Percentiles rank a stretch among this genome's conserved stretches.
phyloP scores from a whole-genome alignment of 1,140 invertebrate species.

The Wiebesia pumilae region DNA sequence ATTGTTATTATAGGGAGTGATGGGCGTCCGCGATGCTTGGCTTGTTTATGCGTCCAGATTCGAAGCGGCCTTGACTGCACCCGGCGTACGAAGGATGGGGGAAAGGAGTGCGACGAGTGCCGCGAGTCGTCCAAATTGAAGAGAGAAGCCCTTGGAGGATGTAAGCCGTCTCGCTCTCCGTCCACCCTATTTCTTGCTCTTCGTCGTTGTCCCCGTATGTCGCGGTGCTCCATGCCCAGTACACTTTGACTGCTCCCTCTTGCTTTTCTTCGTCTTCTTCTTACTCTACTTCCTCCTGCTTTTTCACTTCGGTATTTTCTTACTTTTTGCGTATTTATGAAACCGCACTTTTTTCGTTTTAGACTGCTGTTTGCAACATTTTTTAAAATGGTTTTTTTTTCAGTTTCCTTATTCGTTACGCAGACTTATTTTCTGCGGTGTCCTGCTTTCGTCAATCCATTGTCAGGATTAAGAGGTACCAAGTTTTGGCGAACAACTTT shows the following conservation, averaged over 20 bases:
- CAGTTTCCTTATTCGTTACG: too few species aligned
- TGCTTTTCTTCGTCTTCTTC: background rate
- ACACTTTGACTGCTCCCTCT: too few species aligned
- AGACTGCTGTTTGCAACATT: too few species aligned
- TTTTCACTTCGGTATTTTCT: background rate
- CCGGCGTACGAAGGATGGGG: background rate
- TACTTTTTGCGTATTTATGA: background rate
- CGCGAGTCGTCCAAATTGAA: slow-evolving; percentile 13
- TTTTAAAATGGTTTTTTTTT: too few species aligned
- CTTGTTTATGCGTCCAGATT: slow-evolving; percentile 72
- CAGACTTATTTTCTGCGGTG: too few species aligned
- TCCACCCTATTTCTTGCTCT: background rate
- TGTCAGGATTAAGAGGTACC: too few species aligned
- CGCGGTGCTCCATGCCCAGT: background rate
- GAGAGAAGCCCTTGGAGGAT: slow-evolving; percentile 8
- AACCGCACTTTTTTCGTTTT: background rate
- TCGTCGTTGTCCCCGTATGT: slow-evolving; percentile 15
- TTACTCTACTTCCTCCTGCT: slow-evolving; percentile 11
- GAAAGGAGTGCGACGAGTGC: background rate
- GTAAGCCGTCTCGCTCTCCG: background rate
- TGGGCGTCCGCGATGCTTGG: slow-evolving; percentile 65
- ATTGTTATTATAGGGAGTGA: slow-evolving; percentile 73
- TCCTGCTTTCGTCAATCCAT: too few species aligned
- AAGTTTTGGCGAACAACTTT: too few species aligned
- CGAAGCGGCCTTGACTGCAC: slow-evolving; percentile 66